These are phyloP conservation scores for Cyclura pinguis DNA, from an alignment of 2,797 vertebrate genomes.

Conservation along the genomic window DNA sequence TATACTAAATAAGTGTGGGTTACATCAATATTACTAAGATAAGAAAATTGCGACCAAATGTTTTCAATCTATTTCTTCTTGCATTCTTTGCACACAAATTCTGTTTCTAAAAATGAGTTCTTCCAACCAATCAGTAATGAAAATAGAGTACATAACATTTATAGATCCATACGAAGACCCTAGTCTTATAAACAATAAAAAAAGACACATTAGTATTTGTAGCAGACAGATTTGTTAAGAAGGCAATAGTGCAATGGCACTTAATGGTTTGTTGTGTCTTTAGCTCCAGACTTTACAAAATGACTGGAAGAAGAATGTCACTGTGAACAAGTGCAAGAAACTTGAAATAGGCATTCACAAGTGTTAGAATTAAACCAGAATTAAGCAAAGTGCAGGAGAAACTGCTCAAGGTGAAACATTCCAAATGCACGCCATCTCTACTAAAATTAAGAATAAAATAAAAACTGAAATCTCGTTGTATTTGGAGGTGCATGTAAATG, in stretches of 20 bases:
- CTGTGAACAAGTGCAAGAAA: neutral
- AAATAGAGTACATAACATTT: slow-evolving; percentile 33
- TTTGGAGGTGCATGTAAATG: neutral
- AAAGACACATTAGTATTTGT: slow-evolving; percentile 50
- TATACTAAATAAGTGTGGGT: slow-evolving; percentile 74
- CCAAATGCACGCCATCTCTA: neutral
- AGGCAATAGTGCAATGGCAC: neutral
- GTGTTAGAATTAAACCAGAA: slow-evolving; percentile 23
- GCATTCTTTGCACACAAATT: slow-evolving; percentile 82
- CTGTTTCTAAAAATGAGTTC: slow-evolving; percentile 83
- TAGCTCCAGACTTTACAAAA: neutral
- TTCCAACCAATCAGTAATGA: slow-evolving; percentile 71
- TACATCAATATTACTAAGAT: slow-evolving; percentile 75
- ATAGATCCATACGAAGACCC: neutral
- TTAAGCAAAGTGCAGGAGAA: neutral
- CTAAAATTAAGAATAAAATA: slow-evolving; percentile 45
- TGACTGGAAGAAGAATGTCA: neutral
- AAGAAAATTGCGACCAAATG: slow-evolving; percentile 79
- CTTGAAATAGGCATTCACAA: slow-evolving; percentile 21
- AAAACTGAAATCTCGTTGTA: neutral
- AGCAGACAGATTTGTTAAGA: slow-evolving; percentile 25
- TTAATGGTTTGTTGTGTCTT: slow-evolving; percentile 6
- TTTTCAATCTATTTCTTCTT: slow-evolving; percentile 78
- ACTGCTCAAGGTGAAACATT: neutral
- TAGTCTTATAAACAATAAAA: slow-evolving; percentile 31